Percentiles rank a stretch among this genome's conserved stretches.
phyloP scores from a whole-genome alignment of 2,888 invertebrate genomes.

The Gandaritis pyraliata region DNA sequence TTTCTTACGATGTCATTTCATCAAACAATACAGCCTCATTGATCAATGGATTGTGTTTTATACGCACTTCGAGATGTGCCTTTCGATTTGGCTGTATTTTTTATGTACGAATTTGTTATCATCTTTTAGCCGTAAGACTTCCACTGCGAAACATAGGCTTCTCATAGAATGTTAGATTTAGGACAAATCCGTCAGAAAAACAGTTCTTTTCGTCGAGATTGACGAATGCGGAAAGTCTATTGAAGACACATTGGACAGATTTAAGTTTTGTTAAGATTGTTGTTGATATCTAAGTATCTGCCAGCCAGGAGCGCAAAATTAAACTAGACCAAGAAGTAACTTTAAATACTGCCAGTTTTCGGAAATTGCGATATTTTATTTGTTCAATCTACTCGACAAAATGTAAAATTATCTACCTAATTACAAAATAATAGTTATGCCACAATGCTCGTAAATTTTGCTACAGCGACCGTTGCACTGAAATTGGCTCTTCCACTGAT shows the following conservation, averaged over 20 bases:
- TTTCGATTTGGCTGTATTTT: not conserved
- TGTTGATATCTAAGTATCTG: too few relatives aligned
- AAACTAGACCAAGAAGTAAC: too few relatives aligned
- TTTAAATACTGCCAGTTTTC: too few relatives aligned
- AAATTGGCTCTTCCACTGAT: slow-evolving; percentile 34
- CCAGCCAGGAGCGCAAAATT: too few relatives aligned
- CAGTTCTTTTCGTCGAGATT: too few relatives aligned
- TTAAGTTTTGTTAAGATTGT: too few relatives aligned
- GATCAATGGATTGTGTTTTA: slow-evolving; percentile 3
- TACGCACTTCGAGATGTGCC: not conserved
- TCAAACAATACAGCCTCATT: slow-evolving; percentile 2
- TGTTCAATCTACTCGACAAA: not conserved
- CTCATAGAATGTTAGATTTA: too few relatives aligned
- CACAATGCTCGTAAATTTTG: slow-evolving; percentile 19
- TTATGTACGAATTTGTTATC: not conserved
- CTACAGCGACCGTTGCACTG: slow-evolving; percentile 10
- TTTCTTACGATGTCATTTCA: slow-evolving; percentile 12
- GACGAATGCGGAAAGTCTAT: too few relatives aligned
- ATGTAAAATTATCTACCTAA: slow-evolving; percentile 8
- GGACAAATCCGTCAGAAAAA: too few relatives aligned
- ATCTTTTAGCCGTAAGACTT: too few relatives aligned
- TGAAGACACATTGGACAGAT: too few relatives aligned
- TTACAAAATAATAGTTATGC: slow-evolving; percentile 25
- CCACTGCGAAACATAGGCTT: too few relatives aligned
- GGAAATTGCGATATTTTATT: not conserved